phyloP scores from a whole-genome alignment of 2,888 invertebrate genomes.

The Cephalotes varians region DNA sequence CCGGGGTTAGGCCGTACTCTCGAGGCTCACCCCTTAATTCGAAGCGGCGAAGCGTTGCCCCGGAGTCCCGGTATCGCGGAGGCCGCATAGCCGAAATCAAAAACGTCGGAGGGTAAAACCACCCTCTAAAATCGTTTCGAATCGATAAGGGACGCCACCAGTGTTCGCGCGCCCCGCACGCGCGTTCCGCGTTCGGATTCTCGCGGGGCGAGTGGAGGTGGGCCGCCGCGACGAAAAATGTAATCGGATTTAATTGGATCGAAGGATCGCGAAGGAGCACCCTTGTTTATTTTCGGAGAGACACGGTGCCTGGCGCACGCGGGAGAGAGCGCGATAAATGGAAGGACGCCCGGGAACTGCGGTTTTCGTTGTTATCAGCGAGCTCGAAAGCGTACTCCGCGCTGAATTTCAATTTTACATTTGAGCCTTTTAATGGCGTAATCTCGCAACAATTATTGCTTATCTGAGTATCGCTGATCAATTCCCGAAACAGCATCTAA shows the following conservation, averaged over 20 bases:
- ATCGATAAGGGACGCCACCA: conserved; percentile 77
- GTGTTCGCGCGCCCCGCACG: conserved; percentile 46
- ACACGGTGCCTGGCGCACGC: not conserved
- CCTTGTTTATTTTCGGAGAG: conserved; percentile 37
- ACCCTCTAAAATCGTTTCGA: conserved; percentile 83
- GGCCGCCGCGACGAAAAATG: conserved; percentile 24
- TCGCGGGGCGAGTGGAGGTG: not conserved
- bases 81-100: conserved; percentile 78
- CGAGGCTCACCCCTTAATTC: conserved; percentile 79
- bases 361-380: conserved; percentile 14
- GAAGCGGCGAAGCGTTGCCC: conserved; percentile 82
- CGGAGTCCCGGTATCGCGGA: conserved; percentile 71
- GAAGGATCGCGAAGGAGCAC: conserved; percentile 31
- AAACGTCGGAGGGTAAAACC: conserved; percentile 81
- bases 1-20: conserved; percentile 64
- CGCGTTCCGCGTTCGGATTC: conserved; percentile 9
- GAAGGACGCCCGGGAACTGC: not conserved
- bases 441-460: not conserved
- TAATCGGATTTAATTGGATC: conserved; percentile 61
- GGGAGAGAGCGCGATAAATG: conserved; percentile 22
- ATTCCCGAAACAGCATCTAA: not conserved
- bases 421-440: not conserved
- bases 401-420: conserved; percentile 17
- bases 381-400: not conserved
- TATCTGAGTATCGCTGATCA: not conserved